These are phyloP conservation scores for Cynocephalus volans DNA, from an alignment of 2,113 vertebrate species.

Conservation along the genomic window DNA sequence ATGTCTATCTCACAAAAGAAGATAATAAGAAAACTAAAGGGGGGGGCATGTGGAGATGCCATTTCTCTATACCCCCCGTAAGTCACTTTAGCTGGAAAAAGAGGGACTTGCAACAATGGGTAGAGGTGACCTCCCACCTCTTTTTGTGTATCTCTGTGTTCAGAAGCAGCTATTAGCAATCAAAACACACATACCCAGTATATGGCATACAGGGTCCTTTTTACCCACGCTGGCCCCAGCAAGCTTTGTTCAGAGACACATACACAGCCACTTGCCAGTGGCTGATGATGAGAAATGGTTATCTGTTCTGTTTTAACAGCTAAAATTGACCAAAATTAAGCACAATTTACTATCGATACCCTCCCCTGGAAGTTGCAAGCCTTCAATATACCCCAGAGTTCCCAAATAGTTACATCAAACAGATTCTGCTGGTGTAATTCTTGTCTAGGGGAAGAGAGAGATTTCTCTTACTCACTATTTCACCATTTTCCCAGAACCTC, in stretches of 20 bases:
- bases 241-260: background rate
- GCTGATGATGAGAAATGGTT: no score
- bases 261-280: background rate
- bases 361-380: background rate
- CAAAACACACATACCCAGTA: background rate
- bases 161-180: background rate
- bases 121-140: background rate
- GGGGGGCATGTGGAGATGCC: no score
- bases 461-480: background rate
- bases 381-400: background rate
- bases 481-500: background rate
- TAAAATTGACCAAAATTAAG: background rate
- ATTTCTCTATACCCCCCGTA: background rate
- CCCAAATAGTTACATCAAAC: background rate
- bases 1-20: no score
- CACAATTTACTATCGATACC: background rate
- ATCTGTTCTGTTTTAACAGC: background rate
- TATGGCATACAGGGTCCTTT: background rate
- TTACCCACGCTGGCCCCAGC: background rate
- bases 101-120: background rate
- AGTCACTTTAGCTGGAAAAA: background rate
- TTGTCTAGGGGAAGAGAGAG: background rate
- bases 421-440: background rate
- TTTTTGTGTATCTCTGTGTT: background rate
- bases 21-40: no score